Percentiles rank a stretch among this genome's conserved stretches.
phyloP scores from a whole-genome alignment of 1,140 invertebrate species.

The Tetramorium parvispinum region DNA sequence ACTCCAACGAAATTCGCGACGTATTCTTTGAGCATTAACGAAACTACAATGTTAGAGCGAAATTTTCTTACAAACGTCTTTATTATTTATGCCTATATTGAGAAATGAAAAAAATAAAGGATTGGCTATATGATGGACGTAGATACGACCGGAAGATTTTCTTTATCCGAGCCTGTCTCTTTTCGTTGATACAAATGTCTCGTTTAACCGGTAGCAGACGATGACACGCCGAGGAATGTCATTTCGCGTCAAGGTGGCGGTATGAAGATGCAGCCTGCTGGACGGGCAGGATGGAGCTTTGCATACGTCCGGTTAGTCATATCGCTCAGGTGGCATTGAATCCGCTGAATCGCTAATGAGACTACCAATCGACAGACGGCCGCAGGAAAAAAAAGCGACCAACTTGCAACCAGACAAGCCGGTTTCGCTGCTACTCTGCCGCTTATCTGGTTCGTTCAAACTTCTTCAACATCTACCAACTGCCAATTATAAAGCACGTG shows the following conservation, averaged over 20 bases:
- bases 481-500: constrained; percentile 40
- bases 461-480: constrained; percentile 26
- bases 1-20: neutral
- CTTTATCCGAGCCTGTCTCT: constrained; percentile 28
- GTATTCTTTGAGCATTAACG: neutral
- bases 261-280: constrained; percentile 26
- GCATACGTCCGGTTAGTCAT: constrained; percentile 67
- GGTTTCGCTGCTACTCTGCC: constrained; percentile 50
- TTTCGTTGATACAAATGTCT: constrained; percentile 31
- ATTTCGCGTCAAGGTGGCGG: constrained; percentile 45
- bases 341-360: constrained; percentile 72
- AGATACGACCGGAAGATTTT: neutral
- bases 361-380: constrained; percentile 67
- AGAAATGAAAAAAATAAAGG: neutral
- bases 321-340: constrained; percentile 70
- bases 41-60: neutral
- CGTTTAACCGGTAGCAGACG: constrained; percentile 34
- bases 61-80: neutral
- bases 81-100: neutral
- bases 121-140: neutral
- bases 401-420: constrained; percentile 67
- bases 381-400: constrained; percentile 2
- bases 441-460: constrained; percentile 34
- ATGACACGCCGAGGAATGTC: constrained; percentile 60
- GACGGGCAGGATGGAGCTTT: constrained; percentile 59